A percentile compares a stretch with the other conserved stretches of the same genome.
Evolutionary conservation across 2,113 vertebrate genomes (phyloP).

Genomic region (Phylloscopus whistleri): DNA sequence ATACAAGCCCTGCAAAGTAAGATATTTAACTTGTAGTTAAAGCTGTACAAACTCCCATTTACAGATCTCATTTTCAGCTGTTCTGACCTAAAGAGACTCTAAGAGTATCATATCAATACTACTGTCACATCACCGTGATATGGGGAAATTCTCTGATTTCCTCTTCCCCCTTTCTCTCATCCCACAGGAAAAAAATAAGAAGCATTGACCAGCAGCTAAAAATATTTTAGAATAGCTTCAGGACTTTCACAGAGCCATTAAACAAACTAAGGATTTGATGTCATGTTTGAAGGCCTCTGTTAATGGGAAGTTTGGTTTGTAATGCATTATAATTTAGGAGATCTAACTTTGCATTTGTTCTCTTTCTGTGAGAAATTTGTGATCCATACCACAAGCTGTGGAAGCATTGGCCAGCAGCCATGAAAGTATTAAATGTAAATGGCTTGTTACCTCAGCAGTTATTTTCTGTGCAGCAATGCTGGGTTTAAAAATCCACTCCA

Average conservation of each 20-base stretch:
- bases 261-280: neutral
- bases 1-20: neutral
- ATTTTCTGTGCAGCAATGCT: neutral
- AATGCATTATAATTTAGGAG: conserved; percentile 13
- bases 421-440: conserved; percentile 25
- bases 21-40: neutral
- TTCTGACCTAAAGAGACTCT: neutral
- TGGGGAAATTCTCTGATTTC: neutral
- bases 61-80: neutral
- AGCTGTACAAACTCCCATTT: neutral
- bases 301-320: neutral
- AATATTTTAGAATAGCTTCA: neutral
- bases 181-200: neutral
- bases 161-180: neutral
- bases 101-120: neutral
- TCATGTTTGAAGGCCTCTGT: neutral
- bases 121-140: accelerated
- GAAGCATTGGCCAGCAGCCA: conserved; percentile 41
- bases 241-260: neutral
- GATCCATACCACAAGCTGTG: neutral
- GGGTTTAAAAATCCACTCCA: conserved; percentile 38
- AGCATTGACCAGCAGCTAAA: neutral
- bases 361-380: neutral
- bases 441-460: conserved; percentile 16
- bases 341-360: conserved; percentile 16